Evolutionary conservation across 1,140 invertebrate genomes (phyloP).

Genomic region (Halesus radiatus): DNA sequence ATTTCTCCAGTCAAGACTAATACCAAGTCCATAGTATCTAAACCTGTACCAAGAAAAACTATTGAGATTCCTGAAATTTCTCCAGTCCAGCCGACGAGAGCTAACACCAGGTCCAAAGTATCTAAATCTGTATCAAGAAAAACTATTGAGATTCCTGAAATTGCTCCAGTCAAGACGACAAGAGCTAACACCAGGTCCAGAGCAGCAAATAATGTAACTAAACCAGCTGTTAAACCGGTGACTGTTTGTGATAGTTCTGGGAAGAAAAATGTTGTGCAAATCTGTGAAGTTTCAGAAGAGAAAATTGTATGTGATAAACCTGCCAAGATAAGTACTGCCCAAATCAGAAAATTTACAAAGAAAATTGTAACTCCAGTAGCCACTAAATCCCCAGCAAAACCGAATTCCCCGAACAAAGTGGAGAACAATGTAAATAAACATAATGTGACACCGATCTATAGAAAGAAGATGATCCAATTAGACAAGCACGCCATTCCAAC

Average conservation of each 20-base stretch:
- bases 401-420: neutral
- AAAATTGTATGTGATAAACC: too few relatives aligned
- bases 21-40: too few relatives aligned
- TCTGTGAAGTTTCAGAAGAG: too few relatives aligned
- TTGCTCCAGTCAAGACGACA: neutral
- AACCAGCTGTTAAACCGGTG: neutral
- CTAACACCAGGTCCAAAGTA: too few relatives aligned
- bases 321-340: neutral
- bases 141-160: too few relatives aligned
- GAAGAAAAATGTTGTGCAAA: neutral
- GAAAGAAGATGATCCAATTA: conserved; percentile 36
- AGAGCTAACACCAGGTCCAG: conserved; percentile 1
- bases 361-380: neutral
- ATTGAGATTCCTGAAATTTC: too few relatives aligned
- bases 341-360: neutral
- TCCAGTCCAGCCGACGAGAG: too few relatives aligned
- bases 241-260: neutral
- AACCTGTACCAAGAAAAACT: too few relatives aligned
- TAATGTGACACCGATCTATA: conserved; percentile 48
- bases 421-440: neutral
- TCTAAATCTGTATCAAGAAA: too few relatives aligned
- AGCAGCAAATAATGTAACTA: neutral
- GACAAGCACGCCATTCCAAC: conserved; percentile 26
- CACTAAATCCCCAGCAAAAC: neutral
- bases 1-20: too few relatives aligned